A percentile compares a stretch with the other conserved stretches of the same genome.
These are phyloP conservation scores for Pachliopta kotzebuea DNA, from an alignment of 2,888 invertebrate species.

Conservation along the genomic window DNA sequence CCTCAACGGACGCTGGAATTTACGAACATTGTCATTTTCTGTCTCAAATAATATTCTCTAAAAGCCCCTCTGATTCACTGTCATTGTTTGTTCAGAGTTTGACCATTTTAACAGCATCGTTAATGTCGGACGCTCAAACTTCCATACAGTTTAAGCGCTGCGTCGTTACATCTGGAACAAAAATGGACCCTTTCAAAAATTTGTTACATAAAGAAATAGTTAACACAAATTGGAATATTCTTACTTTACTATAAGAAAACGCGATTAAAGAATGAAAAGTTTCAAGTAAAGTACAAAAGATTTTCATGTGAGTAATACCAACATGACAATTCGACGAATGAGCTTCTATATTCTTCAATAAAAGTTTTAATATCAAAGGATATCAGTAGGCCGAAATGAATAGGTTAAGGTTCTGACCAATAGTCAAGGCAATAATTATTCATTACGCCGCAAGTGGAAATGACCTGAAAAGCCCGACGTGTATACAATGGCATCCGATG, in stretches of 20 bases:
- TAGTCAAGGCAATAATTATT: conserved; percentile 57
- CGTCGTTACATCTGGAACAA: conserved; percentile 22
- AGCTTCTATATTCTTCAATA: no score
- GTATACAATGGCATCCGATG: conserved; percentile 62
- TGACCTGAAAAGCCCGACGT: conserved; percentile 73
- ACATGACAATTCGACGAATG: no score
- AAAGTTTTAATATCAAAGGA: no score
- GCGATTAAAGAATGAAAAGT: no score
- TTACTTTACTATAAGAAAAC: no score
- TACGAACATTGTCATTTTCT: conserved; percentile 69
- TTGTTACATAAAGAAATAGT: neutral
- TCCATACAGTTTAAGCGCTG: conserved; percentile 2
- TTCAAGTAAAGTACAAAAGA: no score
- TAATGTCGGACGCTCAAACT: conserved; percentile 9
- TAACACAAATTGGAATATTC: no score
- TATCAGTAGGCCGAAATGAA: neutral
- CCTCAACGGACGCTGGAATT: conserved; percentile 70
- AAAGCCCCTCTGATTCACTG: conserved; percentile 52
- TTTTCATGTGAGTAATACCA: no score
- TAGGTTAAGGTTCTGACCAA: conserved; percentile 42
- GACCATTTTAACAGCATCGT: conserved; percentile 53
- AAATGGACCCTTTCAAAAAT: neutral
- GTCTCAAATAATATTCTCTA: conserved; percentile 54
- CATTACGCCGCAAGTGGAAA: conserved; percentile 64
- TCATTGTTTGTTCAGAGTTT: conserved; percentile 47